Conservation (phyloP, 1,140 invertebrate genomes). For the Gryon sp. region DNA sequence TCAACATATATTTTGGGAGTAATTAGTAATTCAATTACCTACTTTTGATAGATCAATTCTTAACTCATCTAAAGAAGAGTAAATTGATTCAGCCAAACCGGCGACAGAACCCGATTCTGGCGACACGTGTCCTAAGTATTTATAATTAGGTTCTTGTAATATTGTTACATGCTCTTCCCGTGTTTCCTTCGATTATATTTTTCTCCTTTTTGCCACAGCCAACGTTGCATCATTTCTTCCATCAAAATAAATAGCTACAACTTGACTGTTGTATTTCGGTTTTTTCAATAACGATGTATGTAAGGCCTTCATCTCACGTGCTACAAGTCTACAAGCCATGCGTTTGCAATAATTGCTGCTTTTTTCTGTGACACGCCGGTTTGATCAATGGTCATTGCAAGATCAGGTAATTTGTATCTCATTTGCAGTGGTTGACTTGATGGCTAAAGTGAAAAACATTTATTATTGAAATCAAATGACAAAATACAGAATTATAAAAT, state of each 20-base stretch:
- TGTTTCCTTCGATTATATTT: neutral
- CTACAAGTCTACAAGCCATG: neutral
- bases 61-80: neutral
- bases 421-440: too few species aligned
- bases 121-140: neutral
- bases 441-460: too few species aligned
- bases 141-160: neutral
- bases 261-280: too few species aligned
- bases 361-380: slow-evolving; percentile 1
- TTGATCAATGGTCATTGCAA: slow-evolving; percentile 10
- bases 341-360: slow-evolving; percentile 15
- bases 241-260: slow-evolving; percentile 18
- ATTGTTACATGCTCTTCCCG: slow-evolving; percentile 13
- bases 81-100: neutral
- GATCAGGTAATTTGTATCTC: too few species aligned
- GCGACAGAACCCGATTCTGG: neutral
- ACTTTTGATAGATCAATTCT: neutral
- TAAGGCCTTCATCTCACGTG: neutral
- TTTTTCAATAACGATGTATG: neutral
- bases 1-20: too few species aligned
- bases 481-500: too few species aligned
- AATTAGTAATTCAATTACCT: too few species aligned
- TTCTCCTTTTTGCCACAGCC: slow-evolving; percentile 5
- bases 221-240: slow-evolving; percentile 19
- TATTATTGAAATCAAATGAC: too few species aligned